Evolutionary conservation across 2,888 invertebrate species (phyloP).

Genomic region (Congeria kusceri): DNA sequence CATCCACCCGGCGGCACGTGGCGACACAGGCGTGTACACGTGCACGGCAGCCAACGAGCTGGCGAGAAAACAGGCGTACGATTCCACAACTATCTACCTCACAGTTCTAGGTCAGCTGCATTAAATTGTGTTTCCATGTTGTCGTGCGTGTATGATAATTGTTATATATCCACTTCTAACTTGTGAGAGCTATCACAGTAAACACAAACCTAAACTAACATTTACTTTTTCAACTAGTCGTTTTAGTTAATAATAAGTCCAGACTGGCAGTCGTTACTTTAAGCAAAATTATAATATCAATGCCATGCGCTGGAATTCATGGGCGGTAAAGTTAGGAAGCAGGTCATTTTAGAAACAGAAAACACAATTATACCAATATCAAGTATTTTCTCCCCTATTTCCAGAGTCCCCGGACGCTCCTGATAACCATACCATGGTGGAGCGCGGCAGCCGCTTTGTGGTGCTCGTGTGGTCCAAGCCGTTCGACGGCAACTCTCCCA

Average conservation of each 20-base stretch:
- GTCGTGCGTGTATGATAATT: too few species aligned
- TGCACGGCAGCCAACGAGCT: slow-evolving; percentile 93
- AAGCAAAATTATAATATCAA: too few species aligned
- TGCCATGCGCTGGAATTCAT: too few species aligned
- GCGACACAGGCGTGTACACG: slow-evolving; percentile 95
- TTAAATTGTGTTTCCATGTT: not conserved
- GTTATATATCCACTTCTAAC: too few species aligned
- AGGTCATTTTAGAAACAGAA: too few species aligned
- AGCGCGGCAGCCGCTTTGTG: slow-evolving; percentile 93
- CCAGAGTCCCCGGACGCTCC: slow-evolving; percentile 95
- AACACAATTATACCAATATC: too few species aligned
- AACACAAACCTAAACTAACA: too few species aligned
- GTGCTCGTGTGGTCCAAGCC: slow-evolving; percentile 96
- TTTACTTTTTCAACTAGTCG: too few species aligned
- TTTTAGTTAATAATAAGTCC: too few species aligned
- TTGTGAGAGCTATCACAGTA: too few species aligned
- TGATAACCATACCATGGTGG: slow-evolving; percentile 93
- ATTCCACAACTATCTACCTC: slow-evolving; percentile 95
- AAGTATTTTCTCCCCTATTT: slow-evolving; percentile 79
- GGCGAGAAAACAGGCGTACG: slow-evolving; percentile 90
- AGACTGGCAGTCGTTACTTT: too few species aligned
- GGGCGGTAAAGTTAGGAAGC: too few species aligned
- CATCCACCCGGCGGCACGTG: slow-evolving; percentile 93
- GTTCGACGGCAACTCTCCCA: slow-evolving; percentile 90
- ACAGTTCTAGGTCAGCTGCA: slow-evolving; percentile 92